Conservation (phyloP, 1,140 invertebrate genomes). For the Sipha flava region DNA sequence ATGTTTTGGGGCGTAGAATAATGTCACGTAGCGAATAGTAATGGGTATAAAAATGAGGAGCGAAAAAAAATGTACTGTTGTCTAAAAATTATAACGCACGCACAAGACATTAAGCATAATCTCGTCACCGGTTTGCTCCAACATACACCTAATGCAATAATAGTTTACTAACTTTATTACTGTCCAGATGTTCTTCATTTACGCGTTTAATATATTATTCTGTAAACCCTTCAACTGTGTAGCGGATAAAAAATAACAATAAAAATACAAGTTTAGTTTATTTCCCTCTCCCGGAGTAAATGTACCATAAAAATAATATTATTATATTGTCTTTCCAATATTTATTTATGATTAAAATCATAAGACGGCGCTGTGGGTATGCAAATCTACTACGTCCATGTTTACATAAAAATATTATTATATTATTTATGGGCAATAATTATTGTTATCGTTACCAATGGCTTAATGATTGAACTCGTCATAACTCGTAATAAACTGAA, state of each 20-base stretch:
- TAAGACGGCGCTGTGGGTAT: not conserved
- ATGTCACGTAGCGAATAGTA: slow-evolving; percentile 13
- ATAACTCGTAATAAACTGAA: no score
- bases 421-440: not conserved
- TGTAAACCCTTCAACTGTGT: no score
- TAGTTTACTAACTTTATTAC: not conserved
- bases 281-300: no score
- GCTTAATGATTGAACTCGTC: no score
- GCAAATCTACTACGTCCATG: not conserved
- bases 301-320: no score
- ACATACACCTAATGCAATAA: no score
- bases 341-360: no score
- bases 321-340: no score
- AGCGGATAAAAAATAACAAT: no score
- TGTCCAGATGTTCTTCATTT: not conserved
- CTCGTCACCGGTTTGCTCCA: not conserved
- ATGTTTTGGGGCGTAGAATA: not conserved
- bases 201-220: no score
- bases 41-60: not conserved
- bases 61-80: not conserved
- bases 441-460: no score
- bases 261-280: no score
- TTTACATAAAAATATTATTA: not conserved
- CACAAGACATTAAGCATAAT: slow-evolving; percentile 1
- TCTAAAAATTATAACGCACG: not conserved